These are phyloP conservation scores for Pitta sordida DNA, from an alignment of 2,113 vertebrate species.

Conservation along the genomic window DNA sequence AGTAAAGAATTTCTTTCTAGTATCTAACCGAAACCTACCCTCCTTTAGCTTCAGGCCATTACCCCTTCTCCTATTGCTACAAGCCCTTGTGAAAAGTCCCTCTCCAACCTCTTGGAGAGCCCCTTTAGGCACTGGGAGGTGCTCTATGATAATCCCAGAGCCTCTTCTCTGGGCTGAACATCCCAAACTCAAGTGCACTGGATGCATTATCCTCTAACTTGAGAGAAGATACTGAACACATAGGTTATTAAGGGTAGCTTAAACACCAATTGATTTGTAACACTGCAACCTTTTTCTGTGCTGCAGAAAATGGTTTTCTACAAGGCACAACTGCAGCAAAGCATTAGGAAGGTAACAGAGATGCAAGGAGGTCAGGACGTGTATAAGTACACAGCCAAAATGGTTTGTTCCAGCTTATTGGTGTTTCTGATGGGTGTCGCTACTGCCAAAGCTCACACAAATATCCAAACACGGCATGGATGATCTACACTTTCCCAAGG, in stretches of 20 bases:
- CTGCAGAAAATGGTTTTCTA: not conserved
- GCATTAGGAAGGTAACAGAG: not conserved
- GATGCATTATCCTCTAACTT: not conserved
- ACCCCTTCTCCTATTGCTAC: not conserved
- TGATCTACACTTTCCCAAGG: not conserved
- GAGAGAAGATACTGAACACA: not conserved
- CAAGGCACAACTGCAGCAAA: not conserved
- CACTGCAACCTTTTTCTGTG: not conserved
- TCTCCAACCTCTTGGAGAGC: not conserved
- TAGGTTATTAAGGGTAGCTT: not conserved
- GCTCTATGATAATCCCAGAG: not conserved
- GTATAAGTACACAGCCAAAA: not conserved
- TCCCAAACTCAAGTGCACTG: not conserved
- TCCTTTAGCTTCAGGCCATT: not conserved
- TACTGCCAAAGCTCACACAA: not conserved
- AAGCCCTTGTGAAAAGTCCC: not conserved
- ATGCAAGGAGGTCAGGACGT: not conserved
- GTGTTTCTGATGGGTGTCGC: not conserved
- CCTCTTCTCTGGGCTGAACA: not conserved
- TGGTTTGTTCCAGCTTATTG: not conserved
- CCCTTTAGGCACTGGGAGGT: not conserved
- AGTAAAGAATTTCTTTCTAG: not conserved
- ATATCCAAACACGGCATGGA: not conserved
- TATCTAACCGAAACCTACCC: not conserved
- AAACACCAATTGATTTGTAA: not conserved